Conservation (phyloP, 2,113 vertebrate species). For the Phalacrocorax aristotelis region DNA sequence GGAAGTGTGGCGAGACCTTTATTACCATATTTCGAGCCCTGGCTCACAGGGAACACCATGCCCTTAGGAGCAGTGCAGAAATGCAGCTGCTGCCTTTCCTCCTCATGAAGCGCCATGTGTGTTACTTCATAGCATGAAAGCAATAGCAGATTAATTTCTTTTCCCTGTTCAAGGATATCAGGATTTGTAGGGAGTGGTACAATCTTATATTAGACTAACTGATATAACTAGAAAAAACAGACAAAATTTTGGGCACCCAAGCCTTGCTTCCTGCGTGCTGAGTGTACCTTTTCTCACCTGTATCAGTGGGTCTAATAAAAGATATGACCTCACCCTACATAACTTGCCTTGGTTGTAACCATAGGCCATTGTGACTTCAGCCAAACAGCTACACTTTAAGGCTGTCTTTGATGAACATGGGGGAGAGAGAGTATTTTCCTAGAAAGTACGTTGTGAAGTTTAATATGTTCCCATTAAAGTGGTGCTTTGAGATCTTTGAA, state of each 20-base stretch:
- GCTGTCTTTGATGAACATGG: background rate
- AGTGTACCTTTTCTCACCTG: background rate
- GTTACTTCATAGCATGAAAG: background rate
- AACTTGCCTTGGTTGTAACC: slow-evolving; percentile 18
- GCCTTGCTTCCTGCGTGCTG: background rate
- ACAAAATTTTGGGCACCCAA: background rate
- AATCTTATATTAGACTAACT: background rate
- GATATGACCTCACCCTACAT: background rate
- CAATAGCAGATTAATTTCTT: background rate
- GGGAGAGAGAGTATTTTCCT: background rate
- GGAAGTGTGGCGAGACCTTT: background rate
- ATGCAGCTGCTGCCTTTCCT: background rate
- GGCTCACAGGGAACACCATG: background rate
- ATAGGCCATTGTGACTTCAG: background rate
- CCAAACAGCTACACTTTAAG: background rate
- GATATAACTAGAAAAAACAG: background rate
- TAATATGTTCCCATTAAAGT: slow-evolving; percentile 10
- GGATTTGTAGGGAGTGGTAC: background rate
- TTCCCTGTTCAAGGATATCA: background rate
- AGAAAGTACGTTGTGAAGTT: slow-evolving; percentile 28
- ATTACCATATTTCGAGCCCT: background rate
- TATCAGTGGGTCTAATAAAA: background rate
- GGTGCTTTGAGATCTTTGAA: slow-evolving; percentile 20
- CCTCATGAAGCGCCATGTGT: background rate
- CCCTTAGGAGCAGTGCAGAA: background rate